Percentiles rank a stretch among this genome's conserved stretches.
Evolutionary conservation across 2,797 vertebrate species (phyloP).

Genomic region (Platalea minor): DNA sequence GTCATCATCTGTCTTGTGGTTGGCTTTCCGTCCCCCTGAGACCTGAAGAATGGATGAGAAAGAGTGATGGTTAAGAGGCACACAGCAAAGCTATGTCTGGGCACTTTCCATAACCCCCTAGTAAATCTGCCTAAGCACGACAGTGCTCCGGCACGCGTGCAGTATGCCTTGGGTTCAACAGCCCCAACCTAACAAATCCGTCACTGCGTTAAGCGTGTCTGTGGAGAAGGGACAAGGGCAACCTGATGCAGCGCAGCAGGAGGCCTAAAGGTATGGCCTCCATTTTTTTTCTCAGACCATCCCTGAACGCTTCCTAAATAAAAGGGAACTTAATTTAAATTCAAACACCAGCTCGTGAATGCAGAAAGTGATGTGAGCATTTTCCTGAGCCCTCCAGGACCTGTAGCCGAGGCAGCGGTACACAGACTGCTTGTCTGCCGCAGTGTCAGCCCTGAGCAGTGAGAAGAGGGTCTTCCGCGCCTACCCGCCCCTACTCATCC

Average conservation of each 20-base stretch:
- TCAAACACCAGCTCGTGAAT: background rate
- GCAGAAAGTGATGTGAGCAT: background rate
- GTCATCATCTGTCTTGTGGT: background rate
- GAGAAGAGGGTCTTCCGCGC: background rate
- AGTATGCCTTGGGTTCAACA: background rate
- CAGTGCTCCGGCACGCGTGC: background rate
- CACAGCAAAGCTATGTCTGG: background rate
- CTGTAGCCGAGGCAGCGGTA: accelerated
- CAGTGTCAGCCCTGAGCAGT: background rate
- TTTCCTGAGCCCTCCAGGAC: background rate
- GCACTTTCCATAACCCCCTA: background rate
- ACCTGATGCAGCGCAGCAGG: background rate
- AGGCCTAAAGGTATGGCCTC: background rate
- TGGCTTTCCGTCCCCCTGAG: background rate
- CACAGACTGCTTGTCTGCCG: background rate
- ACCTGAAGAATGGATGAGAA: background rate
- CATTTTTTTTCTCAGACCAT: background rate
- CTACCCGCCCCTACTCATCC: background rate
- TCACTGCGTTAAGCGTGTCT: background rate
- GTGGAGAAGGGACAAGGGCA: background rate
- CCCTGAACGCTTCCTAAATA: background rate
- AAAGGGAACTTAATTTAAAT: background rate
- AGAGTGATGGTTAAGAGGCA: background rate
- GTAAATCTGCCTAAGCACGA: background rate
- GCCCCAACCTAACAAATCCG: background rate